Evolutionary conservation across 2,888 invertebrate species (phyloP).

Genomic region (Tetramorium bicarinatum): DNA sequence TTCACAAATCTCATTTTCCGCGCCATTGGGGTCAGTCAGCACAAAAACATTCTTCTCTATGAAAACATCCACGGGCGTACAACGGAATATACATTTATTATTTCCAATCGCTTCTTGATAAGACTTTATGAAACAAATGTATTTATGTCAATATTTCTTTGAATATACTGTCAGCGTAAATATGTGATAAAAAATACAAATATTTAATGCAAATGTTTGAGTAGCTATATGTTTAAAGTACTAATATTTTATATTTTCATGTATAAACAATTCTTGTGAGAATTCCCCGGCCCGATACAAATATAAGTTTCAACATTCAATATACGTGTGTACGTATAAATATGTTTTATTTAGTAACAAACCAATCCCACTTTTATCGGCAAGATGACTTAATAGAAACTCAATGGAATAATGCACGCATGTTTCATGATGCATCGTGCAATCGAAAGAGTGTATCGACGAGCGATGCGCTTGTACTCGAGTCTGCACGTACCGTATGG

Average conservation of each 20-base stretch:
- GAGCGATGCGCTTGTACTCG: slow-evolving; percentile 10
- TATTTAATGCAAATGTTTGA: slow-evolving; percentile 12
- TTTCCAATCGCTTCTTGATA: slow-evolving; percentile 12
- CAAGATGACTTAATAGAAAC: neutral
- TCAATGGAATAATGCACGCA: neutral
- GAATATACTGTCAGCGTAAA: neutral
- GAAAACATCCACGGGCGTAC: neutral
- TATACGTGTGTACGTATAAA: neutral
- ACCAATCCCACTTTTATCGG: slow-evolving; percentile 28
- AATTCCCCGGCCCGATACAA: neutral
- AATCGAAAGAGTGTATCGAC: slow-evolving; percentile 42
- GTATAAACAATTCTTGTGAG: neutral
- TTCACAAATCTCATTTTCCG: slow-evolving; percentile 36
- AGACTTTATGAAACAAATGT: slow-evolving; percentile 20
- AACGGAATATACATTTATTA: slow-evolving; percentile 7
- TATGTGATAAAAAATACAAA: slow-evolving; percentile 10
- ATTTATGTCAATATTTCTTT: slow-evolving; percentile 4
- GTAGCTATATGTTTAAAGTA: neutral
- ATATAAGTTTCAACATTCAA: neutral
- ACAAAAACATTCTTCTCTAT: slow-evolving; percentile 18
- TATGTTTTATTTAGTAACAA: slow-evolving; percentile 16
- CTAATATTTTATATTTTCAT: neutral
- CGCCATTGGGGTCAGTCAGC: slow-evolving; percentile 5
- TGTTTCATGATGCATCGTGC: slow-evolving; percentile 32
- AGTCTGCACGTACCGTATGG: slow-evolving; percentile 2